These are phyloP conservation scores for Bhutanitis thaidina DNA, from an alignment of 2,888 invertebrate genomes.

Conservation along the genomic window DNA sequence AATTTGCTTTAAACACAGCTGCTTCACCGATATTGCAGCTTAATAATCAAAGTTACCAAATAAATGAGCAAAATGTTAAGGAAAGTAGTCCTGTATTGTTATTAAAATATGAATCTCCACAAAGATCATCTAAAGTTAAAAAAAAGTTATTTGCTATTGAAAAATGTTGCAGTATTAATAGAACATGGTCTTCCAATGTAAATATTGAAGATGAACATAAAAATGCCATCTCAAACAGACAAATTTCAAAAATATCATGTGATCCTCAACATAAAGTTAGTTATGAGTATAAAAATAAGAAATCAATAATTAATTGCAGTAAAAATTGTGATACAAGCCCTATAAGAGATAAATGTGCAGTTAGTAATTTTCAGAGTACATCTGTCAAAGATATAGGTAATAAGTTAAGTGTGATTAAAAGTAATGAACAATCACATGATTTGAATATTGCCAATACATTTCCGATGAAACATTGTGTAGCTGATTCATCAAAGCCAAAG, in stretches of 20 bases:
- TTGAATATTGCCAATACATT: neutral
- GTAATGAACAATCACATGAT: neutral
- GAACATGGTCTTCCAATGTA: too few species aligned
- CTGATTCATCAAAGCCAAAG: neutral
- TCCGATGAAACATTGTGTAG: neutral
- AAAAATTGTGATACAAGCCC: neutral
- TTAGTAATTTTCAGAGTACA: neutral
- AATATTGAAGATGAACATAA: neutral
- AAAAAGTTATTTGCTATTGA: conserved; percentile 44
- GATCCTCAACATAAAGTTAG: neutral
- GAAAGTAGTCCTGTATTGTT: conserved; percentile 51
- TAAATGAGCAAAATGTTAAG: neutral
- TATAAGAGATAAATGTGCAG: neutral
- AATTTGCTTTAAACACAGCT: conserved; percentile 13
- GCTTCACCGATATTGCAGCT: conserved; percentile 41
- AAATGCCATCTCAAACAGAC: neutral
- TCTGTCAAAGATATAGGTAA: conserved; percentile 1
- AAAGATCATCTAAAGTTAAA: conserved; percentile 34
- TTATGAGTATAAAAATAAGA: neutral
- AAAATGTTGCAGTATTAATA: neutral
- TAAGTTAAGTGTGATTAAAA: neutral
- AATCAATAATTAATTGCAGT: too few species aligned
- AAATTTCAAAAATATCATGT: neutral
- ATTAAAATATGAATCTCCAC: conserved; percentile 36
- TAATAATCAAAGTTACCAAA: conserved; percentile 3